These are phyloP conservation scores for Drosophila melanogaster DNA, from an alignment of 1,140 invertebrate genomes.

Conservation along the genomic window DNA sequence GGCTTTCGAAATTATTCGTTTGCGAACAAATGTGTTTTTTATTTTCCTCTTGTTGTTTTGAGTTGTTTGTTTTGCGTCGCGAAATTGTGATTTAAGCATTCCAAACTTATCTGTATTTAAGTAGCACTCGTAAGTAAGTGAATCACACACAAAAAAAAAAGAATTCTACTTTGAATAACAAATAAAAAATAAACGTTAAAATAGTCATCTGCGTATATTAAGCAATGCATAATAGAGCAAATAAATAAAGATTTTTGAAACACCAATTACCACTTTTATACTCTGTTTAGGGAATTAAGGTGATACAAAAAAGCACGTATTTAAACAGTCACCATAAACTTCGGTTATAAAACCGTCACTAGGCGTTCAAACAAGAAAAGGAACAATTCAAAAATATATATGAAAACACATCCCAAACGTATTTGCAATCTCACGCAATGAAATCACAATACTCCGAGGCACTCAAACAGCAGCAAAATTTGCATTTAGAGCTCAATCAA, in stretches of 20 bases:
- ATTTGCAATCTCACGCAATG: constrained; percentile 65
- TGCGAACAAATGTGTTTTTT: no score
- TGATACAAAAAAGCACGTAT: neutral
- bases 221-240: neutral
- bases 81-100: neutral
- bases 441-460: constrained; percentile 65
- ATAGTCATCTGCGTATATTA: neutral
- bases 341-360: neutral
- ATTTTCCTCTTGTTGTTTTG: neutral
- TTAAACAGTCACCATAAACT: neutral
- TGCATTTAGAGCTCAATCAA: constrained; percentile 78
- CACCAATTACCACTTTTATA: no score
- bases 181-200: neutral
- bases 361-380: neutral
- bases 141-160: neutral
- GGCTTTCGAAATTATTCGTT: no score
- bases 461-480: constrained; percentile 55
- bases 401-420: constrained; percentile 33
- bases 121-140: neutral
- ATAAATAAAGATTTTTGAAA: neutral
- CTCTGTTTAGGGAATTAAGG: neutral
- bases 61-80: neutral
- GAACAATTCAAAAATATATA: constrained; percentile 10
- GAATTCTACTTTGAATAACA: neutral
- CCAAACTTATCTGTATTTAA: neutral